These are phyloP conservation scores for Pantelozetes paolii DNA, from an alignment of 2,888 invertebrate species.

Conservation along the genomic window DNA sequence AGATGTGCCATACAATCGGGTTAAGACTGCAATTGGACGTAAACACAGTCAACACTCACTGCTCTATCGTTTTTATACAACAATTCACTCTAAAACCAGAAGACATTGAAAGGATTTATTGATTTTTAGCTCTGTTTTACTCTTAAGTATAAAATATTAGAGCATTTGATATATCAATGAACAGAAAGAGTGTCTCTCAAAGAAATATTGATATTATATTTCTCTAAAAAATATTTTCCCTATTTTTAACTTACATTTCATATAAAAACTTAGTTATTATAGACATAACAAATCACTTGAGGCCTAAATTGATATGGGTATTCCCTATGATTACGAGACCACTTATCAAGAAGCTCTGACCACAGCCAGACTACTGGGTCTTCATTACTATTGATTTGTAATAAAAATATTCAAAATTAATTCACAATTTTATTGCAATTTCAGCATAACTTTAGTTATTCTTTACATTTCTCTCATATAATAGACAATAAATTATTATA, in stretches of 20 bases:
- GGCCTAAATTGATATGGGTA: neutral
- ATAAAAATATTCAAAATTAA: no score
- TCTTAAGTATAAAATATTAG: neutral
- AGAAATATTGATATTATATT: neutral
- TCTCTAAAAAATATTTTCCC: neutral
- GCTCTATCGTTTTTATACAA: neutral
- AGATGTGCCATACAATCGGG: constrained; percentile 8
- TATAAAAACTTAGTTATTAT: neutral
- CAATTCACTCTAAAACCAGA: constrained; percentile 13
- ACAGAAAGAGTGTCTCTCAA: no score
- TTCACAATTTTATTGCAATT: no score
- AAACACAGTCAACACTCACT: neutral
- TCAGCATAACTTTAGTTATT: no score
- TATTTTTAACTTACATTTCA: no score
- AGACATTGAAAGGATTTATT: neutral
- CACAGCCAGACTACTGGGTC: no score
- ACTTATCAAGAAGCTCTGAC: no score
- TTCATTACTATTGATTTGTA: no score
- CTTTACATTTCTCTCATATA: no score
- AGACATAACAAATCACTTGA: neutral
- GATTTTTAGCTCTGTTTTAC: constrained; percentile 13
- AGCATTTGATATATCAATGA: no score
- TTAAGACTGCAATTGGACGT: neutral
- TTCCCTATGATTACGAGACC: neutral
- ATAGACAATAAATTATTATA: no score